Base-by-base conservation (phyloP, 2,113 vertebrate species). In the Semicossyphus pulcher region DNA sequence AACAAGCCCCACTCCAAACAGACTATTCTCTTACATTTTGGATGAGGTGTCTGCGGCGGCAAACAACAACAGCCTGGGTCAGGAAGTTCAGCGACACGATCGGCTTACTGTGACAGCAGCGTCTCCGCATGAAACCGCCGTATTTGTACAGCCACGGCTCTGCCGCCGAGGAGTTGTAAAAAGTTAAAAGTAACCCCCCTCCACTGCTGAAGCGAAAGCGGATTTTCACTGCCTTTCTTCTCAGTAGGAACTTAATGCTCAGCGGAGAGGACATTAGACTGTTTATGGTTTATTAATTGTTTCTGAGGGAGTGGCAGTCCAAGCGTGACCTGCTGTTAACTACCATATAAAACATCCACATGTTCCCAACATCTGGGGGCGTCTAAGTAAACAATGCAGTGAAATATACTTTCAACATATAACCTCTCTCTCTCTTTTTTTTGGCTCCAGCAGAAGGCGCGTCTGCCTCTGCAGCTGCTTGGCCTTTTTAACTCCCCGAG, bases 271-370 rank as follows among this genome's bases (percentile, higher is more conserved):
- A 86, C 84, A 79, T 89, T 86, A 85, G 76, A 51, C 80, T 84
- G 86, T 90, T 89, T 89, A 88, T 76, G 57, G 89, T 84, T 86
- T 90, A 89, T 89, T 90, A 91, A 92, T 93, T 88, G 88, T 90
- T 91, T 92, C 89, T 90, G 67, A 85, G 88, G 83, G 84, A 91
- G 85, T 81, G 86, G 71, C 83, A 76, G 85, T 69, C 78, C 72
- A 81, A 79, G 80, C 71, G 59, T 86, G 88, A 85, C 88, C 81
- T 70, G 37, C 79, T 76, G 89, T 91, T 91, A 91, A 90, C 84
- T 76, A 81, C 82, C 85, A 83, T 77, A 92, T 90, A 89, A 93
- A 90, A 89, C 76, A 77, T 86, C 81, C 86, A 91, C 88, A 90
- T 91, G 84, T 76, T 89, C 76, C 76, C 75, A 86, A 86, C 89